phyloP scores from a whole-genome alignment of 2,888 invertebrate species.

The Neoscelio sp. region DNA sequence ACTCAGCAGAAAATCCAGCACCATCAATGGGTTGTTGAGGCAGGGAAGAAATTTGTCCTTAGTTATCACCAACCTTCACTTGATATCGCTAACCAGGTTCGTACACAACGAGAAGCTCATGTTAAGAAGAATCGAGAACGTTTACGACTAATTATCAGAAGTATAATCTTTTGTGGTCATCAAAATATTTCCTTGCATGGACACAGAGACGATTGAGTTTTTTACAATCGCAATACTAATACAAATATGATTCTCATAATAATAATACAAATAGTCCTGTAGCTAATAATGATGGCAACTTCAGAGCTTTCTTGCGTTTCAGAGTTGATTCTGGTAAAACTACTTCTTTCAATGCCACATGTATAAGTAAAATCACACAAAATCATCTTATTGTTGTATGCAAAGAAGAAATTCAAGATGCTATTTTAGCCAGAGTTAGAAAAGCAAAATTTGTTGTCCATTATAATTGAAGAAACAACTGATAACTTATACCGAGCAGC shows the following conservation, averaged over 20 bases:
- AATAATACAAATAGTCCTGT: not conserved
- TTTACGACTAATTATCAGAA: conserved; percentile 63
- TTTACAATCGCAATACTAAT: not conserved
- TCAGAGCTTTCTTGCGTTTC: conserved; percentile 69
- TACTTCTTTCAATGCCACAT: conserved; percentile 67
- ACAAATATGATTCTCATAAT: not conserved
- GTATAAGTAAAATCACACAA: conserved; percentile 73
- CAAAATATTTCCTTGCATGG: conserved; percentile 72
- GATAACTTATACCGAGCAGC: conserved; percentile 73
- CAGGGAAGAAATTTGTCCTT: conserved; percentile 49
- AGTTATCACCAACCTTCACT: not conserved
- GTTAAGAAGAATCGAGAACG: conserved; percentile 47
- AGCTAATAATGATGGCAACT: conserved; percentile 65
- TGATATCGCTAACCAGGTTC: conserved; percentile 38
- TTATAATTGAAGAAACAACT: conserved; percentile 75
- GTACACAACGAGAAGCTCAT: conserved; percentile 21
- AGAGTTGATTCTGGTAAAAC: conserved; percentile 70
- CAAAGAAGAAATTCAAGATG: conserved; percentile 69
- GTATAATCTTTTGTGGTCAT: conserved; percentile 69
- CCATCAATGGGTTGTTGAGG: conserved; percentile 50
- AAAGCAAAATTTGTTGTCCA: conserved; percentile 61
- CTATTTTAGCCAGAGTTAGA: conserved; percentile 62
- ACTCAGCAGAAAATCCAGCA: conserved; percentile 48
- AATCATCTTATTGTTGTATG: conserved; percentile 73
- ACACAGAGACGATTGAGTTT: conserved; percentile 59